phyloP scores from a whole-genome alignment of 2,113 vertebrate genomes.

The Lagopus muta region DNA sequence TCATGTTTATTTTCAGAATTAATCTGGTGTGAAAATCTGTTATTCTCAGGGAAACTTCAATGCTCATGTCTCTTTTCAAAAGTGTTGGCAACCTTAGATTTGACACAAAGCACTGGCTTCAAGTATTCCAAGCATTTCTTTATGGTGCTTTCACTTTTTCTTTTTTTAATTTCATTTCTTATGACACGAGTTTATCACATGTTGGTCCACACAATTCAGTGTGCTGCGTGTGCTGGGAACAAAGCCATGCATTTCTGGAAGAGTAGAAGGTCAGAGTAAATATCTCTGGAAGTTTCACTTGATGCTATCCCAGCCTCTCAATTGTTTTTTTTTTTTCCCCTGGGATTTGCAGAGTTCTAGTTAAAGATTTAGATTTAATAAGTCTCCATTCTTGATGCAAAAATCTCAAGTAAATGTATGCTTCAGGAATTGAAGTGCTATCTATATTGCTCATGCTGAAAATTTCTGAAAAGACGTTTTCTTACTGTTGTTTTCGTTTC shows the following conservation, averaged over 20 bases:
- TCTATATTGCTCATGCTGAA: neutral
- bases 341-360: neutral
- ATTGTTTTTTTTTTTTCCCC: neutral
- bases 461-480: neutral
- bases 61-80: neutral
- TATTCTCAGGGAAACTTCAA: rapidly evolving
- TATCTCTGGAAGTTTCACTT: neutral
- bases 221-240: neutral
- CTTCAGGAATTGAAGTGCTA: neutral
- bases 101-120: neutral
- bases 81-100: neutral
- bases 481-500: neutral
- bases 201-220: neutral
- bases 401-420: neutral
- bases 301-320: neutral
- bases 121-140: neutral
- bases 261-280: neutral
- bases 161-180: neutral
- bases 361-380: neutral
- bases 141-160: too few species aligned
- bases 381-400: neutral
- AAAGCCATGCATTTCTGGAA: neutral
- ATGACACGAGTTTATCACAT: rapidly evolving
- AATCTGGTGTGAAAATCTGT: neutral
- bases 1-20: neutral